Evolutionary conservation across 2,888 invertebrate genomes (phyloP), one percentile per base, ranked within the genome.

Genomic region (Amorpha juglandis): DNA sequence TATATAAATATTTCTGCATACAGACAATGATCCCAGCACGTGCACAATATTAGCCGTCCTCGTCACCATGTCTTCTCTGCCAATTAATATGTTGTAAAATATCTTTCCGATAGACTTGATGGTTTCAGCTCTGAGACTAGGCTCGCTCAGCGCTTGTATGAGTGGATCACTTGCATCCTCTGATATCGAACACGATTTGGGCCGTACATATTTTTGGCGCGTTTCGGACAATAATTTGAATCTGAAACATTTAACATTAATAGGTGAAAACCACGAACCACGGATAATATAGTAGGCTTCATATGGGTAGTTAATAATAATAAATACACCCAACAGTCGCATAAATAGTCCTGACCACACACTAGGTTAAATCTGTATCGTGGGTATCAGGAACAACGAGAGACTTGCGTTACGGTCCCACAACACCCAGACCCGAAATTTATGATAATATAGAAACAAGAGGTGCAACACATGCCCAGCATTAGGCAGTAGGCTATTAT

Each of bases 31-130:
- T 38, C 98, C 99, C 51, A 99, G 92, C 35, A 98, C 97, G 80
- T 99, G 98, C 1, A 98, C 95, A 68, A 99, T 96, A 88, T 98
- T 99, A 0, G 98, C 96, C 19, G 98, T 97, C 74, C 98, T 94
- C 19, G 96, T 95, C 72, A 98, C 94, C 84, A 97, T 95, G 70
- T 96, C 95, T 70, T 97, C 96, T 70, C 94, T 94, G 0, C 98
- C 98, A 1, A 94, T 90, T 70, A 97, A 91, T 69, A 98, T 95
- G 68, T 95, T 94, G 73, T 95, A 84, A 91, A 97, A 97, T 72
- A 97, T 96, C 68, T 90, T 94, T 75, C 95, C 95, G 53, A 98
- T 90, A 64, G 96, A 94, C 63, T 92, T 92, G n/a, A 93, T 80
- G 52, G 83, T 88, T 67, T 93, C 93, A 0, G 91, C 90, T 65